These are phyloP conservation scores for Triplophysa bombifrons DNA, from an alignment of 2,797 vertebrate species.

Conservation along the genomic window DNA sequence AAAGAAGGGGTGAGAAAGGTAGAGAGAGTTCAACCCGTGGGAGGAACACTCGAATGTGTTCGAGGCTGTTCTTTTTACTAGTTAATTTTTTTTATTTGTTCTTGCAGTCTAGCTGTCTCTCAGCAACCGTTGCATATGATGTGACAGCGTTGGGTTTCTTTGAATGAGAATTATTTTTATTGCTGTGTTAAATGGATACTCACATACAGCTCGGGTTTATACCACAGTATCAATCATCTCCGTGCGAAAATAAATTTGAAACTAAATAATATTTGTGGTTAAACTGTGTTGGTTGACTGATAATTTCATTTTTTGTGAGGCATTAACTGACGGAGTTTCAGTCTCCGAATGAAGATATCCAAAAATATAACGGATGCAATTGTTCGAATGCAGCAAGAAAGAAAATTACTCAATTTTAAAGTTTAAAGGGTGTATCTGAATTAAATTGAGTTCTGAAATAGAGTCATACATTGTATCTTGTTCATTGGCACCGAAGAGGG, in stretches of 20 bases:
- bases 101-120: constrained; percentile 42
- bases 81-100: constrained; percentile 48
- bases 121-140: constrained; percentile 44
- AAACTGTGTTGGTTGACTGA: not conserved
- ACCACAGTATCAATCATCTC: not conserved
- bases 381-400: not conserved
- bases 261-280: not conserved
- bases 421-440: not conserved
- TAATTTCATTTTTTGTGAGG: not conserved
- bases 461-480: not conserved
- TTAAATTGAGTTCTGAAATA: constrained; percentile 10
- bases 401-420: not conserved
- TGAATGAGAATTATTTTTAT: constrained; percentile 37
- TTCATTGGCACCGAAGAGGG: not conserved
- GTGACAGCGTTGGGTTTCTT: constrained; percentile 41
- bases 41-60: constrained; percentile 39
- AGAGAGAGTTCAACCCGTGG: constrained; percentile 36
- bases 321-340: not conserved
- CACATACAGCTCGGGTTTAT: constrained; percentile 3
- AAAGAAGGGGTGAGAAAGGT: not conserved
- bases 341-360: not conserved
- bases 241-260: not conserved
- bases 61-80: constrained; percentile 40
- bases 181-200: constrained; percentile 25
- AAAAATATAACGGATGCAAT: not conserved